Evolutionary conservation across 2,888 invertebrate species (phyloP).

Genomic region (Cataglyphis albicans): DNA sequence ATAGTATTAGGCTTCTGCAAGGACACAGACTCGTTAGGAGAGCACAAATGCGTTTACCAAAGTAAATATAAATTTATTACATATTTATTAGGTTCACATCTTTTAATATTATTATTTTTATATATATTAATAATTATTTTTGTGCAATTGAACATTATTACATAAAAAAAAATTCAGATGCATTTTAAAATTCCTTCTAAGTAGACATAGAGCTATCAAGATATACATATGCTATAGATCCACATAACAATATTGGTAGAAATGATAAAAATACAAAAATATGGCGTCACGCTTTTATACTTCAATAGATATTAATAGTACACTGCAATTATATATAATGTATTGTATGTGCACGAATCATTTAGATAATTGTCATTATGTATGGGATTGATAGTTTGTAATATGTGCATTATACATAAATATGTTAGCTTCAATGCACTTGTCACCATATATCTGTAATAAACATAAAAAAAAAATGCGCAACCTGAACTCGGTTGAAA

Average conservation of each 20-base stretch:
- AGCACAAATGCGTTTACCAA: constrained; percentile 42
- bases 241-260: constrained; percentile 5
- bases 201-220: constrained; percentile 23
- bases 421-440: constrained; percentile 47
- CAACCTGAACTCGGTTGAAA: constrained; percentile 16
- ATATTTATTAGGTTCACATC: constrained; percentile 3
- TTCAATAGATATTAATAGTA: constrained; percentile 40
- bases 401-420: constrained; percentile 38
- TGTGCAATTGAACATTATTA: constrained; percentile 14
- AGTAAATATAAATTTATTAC: constrained; percentile 1
- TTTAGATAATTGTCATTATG: constrained; percentile 46
- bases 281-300: constrained; percentile 46
- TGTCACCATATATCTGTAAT: constrained; percentile 52
- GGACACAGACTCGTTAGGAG: constrained; percentile 45
- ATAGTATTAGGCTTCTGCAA: constrained; percentile 31
- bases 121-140: constrained; percentile 24
- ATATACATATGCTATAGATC: neutral
- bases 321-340: constrained; percentile 36
- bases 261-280: constrained; percentile 24
- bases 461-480: constrained; percentile 41
- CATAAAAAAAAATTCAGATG: constrained; percentile 3
- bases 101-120: constrained; percentile 8
- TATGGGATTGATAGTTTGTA: constrained; percentile 50
- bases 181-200: constrained; percentile 29
- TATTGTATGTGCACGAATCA: constrained; percentile 53